Base-by-base conservation (phyloP, 2,797 vertebrate species). In the Danionella dracula region DNA sequence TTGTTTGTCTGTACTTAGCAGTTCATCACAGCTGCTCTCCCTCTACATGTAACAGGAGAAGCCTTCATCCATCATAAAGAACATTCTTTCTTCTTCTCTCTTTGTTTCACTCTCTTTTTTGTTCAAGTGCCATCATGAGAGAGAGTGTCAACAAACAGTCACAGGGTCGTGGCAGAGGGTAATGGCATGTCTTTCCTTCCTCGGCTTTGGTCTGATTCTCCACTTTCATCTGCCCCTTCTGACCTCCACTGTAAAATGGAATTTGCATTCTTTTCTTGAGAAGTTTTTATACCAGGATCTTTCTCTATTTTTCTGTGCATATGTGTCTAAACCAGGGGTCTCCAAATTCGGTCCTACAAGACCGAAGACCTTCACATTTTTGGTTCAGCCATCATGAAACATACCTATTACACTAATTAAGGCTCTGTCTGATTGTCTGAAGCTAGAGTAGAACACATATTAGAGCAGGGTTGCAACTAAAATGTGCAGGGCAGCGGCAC, bases 21-120 rank as follows among this genome's bases (percentile, higher is more conserved):
- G 90, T 88, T 91, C 87, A 86, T 89, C 89, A 88, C 93, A 95
- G 93, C 92, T 96, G 94, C 90, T 87, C 92, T 88, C 90, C 83
- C 85, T 92, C 93, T 89, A 88, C 88, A 89, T 82, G 85, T 90
- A 90, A 88, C 84, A 85, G 89, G 90, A 91, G 92, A 93, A 88
- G 85, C 85, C 90, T 91, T 92, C 91, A 87, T 88, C 85, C 83
- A 86, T 91, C 87, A 90, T 85, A 86, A 85, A 76, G 82, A 74
- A 76, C 78, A 84, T 85, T 83, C 76, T 79, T 77, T 80, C 49
- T 61, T 59, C 35, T 46, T 60, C 66, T 63, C 63, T 55, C 61
- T 54, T 48, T 61, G 46, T 23, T 50, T 56, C 31, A 10, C 34
- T 53, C 38, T 56, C 12, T 66, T 76, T 82, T 84, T 82, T 73